Evolutionary conservation across 2,797 vertebrate genomes (phyloP), one percentile per base, ranked within the genome.

Genomic region (Pitangus sulphuratus): DNA sequence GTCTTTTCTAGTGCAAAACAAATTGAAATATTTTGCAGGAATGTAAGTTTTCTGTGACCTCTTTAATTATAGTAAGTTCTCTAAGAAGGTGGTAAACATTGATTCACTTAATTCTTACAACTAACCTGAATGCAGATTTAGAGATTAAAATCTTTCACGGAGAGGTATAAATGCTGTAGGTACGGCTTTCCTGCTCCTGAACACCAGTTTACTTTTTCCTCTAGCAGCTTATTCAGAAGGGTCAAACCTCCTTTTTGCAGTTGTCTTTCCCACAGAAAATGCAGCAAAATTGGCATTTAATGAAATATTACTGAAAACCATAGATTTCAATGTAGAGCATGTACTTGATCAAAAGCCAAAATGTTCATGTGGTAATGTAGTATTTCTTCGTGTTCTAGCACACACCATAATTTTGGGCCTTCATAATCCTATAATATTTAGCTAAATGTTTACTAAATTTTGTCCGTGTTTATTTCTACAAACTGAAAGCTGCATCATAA

Each of bases 31-130:
- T 72, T 90, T 79, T 50, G 12, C 25, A 70, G 25, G 51, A 50
- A 80, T 3, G 1, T 42, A 57, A 45, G 4, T 10, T 3, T 64
- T 77, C 62, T 0, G 22, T 64, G 6, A 39, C 5, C 0, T 72
- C 18, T 70, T 69, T 37, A 80, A 15, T 83, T 47, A 33, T 2
- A 56, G 2, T 13, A 71, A 35, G 2, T 62, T 84, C 65, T 7
- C 11, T 71, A 50, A 69, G 58, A 72, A 92, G 65, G 5, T 60
- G 30, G 7, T 57, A 64, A 87, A 35, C 2, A 21, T 53, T 45
- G 58, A 58, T 45, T 61, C 12, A 62, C 11, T 11, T 45, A 26
- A 35, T 77, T 44, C 4, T 68, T 42, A 50, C 24, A 77, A 45
- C n/a, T 78, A 84, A 24, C 35, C 9, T 39, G 8, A 68, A 12